phyloP scores from a whole-genome alignment of 2,888 invertebrate genomes.

The Nasonovia ribisnigri region DNA sequence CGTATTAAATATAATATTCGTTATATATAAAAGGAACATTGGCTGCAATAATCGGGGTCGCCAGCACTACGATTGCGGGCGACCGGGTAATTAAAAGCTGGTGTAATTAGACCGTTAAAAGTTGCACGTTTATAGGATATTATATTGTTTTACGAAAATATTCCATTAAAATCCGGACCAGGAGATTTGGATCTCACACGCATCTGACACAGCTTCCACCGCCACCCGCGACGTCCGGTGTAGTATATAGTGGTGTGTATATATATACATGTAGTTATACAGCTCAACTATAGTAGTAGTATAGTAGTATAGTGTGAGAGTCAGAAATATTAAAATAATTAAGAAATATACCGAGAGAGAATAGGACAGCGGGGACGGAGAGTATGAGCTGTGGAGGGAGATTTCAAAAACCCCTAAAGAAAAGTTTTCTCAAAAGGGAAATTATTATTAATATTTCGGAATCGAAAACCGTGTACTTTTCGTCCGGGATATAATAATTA shows the following conservation, averaged over 20 bases:
- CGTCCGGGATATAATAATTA: constrained; percentile 64
- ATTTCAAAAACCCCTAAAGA: constrained; percentile 37
- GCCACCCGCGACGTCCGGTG: constrained; percentile 12
- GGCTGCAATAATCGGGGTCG: neutral
- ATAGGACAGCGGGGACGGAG: neutral
- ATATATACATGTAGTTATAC: too few relatives aligned
- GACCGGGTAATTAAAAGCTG: constrained; percentile 24
- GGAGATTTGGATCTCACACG: constrained; percentile 59
- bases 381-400: neutral
- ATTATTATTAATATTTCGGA: constrained; percentile 64
- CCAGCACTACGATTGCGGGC: neutral
- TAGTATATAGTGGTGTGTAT: neutral
- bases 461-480: constrained; percentile 60
- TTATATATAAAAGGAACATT: neutral
- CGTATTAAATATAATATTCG: neutral
- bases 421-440: constrained; percentile 65
- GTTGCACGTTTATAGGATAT: constrained; percentile 48
- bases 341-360: constrained; percentile 24
- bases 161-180: constrained; percentile 58
- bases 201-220: constrained; percentile 49
- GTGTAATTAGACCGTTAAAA: constrained; percentile 53
- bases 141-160: constrained; percentile 55
- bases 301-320: neutral
- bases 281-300: neutral
- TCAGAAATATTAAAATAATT: constrained; percentile 59